Percentiles rank a stretch among this genome's conserved stretches.
Conservation (phyloP, 1,140 invertebrate species). For the Leptoteleia sp. region DNA sequence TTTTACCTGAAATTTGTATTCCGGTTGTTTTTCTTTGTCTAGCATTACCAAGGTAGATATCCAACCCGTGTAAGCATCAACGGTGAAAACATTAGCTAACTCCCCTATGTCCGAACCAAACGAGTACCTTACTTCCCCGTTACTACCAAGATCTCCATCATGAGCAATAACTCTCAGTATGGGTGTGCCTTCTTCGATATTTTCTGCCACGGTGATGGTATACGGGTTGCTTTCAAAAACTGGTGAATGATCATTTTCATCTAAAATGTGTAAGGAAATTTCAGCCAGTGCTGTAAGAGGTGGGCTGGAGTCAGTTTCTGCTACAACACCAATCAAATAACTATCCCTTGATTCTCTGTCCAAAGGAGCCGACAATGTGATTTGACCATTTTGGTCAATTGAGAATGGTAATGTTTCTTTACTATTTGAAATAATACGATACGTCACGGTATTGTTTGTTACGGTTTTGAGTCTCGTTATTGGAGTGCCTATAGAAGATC, state of each 20-base stretch:
- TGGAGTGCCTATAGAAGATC: constrained; percentile 85
- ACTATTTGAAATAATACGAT: constrained; percentile 85
- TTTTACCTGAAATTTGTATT: constrained; percentile 86
- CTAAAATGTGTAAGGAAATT: constrained; percentile 90
- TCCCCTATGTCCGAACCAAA: constrained; percentile 84
- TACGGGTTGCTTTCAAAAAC: constrained; percentile 93
- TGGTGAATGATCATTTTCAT: constrained; percentile 95
- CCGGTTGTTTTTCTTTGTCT: constrained; percentile 89
- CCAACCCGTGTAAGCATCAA: constrained; percentile 93
- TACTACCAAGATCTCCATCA: constrained; percentile 91
- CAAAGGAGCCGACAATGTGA: constrained; percentile 86
- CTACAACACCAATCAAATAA: constrained; percentile 90
- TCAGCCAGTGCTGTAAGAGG: constrained; percentile 87
- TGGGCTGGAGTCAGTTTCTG: constrained; percentile 89
- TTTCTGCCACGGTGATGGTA: constrained; percentile 89
- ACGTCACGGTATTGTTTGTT: constrained; percentile 83
- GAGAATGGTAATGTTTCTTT: constrained; percentile 86
- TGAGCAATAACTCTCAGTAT: constrained; percentile 90
- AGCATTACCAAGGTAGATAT: constrained; percentile 88
- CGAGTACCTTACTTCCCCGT: constrained; percentile 91
- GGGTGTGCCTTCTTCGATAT: constrained; percentile 88
- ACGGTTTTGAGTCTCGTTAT: constrained; percentile 85
- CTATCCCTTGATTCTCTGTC: constrained; percentile 88
- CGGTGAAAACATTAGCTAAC: constrained; percentile 87
- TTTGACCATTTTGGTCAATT: constrained; percentile 87